Conservation (phyloP, 2,888 invertebrate genomes). For the Caradrina clavipalpis region DNA sequence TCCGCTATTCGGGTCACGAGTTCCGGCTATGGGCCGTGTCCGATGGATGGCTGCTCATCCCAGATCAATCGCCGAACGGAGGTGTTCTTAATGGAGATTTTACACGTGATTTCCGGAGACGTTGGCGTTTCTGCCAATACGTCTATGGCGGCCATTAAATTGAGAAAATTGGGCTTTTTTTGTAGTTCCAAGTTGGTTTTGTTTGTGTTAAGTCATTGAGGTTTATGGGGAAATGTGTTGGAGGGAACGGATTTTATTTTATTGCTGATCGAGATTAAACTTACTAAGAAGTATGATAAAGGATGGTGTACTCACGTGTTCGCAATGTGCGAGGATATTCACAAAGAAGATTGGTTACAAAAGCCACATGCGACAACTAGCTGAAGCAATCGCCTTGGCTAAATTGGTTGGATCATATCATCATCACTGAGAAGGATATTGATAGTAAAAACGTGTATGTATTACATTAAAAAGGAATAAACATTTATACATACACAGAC, state of each 20-base stretch:
- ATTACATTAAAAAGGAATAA: too few relatives aligned
- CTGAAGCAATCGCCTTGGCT: too few relatives aligned
- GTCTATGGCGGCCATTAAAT: conserved; percentile 73
- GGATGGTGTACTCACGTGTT: too few relatives aligned
- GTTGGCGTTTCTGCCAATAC: conserved; percentile 73
- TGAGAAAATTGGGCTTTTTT: conserved; percentile 62
- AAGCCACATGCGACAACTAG: too few relatives aligned
- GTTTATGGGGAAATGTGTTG: conserved; percentile 25
- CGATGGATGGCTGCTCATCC: conserved; percentile 87
- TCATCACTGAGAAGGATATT: too few relatives aligned
- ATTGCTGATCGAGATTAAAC: neutral
- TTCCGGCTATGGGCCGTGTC: conserved; percentile 84
- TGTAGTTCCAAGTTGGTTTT: conserved; percentile 3
- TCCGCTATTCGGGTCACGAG: conserved; percentile 86
- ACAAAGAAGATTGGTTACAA: too few relatives aligned
- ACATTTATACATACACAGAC: too few relatives aligned
- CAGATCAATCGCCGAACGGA: conserved; percentile 83
- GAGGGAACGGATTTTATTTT: neutral
- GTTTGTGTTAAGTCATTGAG: conserved; percentile 39
- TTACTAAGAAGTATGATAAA: neutral
- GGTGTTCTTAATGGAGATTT: conserved; percentile 89
- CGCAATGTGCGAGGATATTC: too few relatives aligned
- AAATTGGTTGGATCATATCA: too few relatives aligned
- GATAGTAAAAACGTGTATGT: too few relatives aligned
- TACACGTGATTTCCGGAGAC: conserved; percentile 87